Evolutionary conservation across 2,888 invertebrate species (phyloP), one percentile per base, ranked within the genome.

Genomic region (Cerastis leucographa): DNA sequence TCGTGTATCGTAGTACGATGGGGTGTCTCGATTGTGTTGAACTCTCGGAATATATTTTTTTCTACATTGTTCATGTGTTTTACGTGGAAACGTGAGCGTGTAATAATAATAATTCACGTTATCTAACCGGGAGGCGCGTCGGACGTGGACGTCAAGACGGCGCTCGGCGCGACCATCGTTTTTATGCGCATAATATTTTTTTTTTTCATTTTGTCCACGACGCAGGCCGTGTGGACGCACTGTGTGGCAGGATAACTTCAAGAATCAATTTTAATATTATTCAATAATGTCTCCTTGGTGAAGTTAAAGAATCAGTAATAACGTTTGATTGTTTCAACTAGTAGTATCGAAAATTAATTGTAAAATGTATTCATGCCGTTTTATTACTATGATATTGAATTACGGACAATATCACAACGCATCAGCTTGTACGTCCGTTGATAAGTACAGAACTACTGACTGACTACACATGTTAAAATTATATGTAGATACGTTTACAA

Each of bases 1-100:
- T 93, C 93, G 92, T 94, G 93, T 92, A 91, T 93, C 91, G 90
- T 93, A 91, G 91, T 89, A 85, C 89, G 93, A 92, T 92, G 91
- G 92, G 93, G 89, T 89, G 85, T 86, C 86, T 87, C 80, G 91
- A 90, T 91, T 91, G 88, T 85, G 85, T 83, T 74, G 81, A 83
- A 80, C 78, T 83, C 80, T 80, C 64, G 49, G 87, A 77, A 80
- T 73, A 44, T 67, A n/a, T 75, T 76, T 81, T 85, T 81, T 73
- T 71, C 70, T 65, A 80, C 84, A 86, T 76, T 83, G 84, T 79
- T 77, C 81, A 80, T 81, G 84, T 87, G 86, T 89, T 88, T 90
- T 89, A 90, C 89, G 85, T 88, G 89, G 89, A 90, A 88, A 85
- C 91, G 90, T 92, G 93, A 90, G 89, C 78, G 86, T 85, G 85